Conservation (phyloP, 2,113 vertebrate genomes). For the Datnioides undecimradiatus region DNA sequence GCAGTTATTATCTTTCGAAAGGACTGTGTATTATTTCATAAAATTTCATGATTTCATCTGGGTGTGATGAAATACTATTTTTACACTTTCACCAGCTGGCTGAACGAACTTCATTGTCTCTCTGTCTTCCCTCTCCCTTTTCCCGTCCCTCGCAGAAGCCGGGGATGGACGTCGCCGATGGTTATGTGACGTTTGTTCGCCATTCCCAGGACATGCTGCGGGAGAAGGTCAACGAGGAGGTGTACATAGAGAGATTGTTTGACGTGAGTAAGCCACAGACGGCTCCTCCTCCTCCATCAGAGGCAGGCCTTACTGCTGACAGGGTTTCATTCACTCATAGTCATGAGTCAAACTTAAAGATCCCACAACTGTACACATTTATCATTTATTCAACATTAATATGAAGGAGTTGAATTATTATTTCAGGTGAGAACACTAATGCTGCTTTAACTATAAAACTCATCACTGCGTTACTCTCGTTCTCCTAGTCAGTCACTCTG, state of each 20-base stretch:
- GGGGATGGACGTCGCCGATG: constrained; percentile 97
- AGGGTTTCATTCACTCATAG: constrained; percentile 3
- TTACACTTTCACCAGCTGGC: not conserved
- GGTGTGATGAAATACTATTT: not conserved
- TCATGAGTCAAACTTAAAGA: not conserved
- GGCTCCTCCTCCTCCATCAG: not conserved
- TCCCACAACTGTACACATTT: not conserved
- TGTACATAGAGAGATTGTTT: constrained; percentile 99
- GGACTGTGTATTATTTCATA: not conserved
- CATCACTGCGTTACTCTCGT: not conserved
- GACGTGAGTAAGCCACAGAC: constrained; percentile 90
- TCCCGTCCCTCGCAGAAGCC: constrained; percentile 88
- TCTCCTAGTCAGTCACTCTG: not conserved
- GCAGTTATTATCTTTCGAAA: not conserved
- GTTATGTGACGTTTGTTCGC: constrained; percentile 98
- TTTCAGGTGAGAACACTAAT: not conserved
- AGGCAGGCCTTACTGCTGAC: not conserved
- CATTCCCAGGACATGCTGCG: constrained; percentile 99
- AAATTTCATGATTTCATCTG: not conserved
- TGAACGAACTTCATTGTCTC: not conserved
- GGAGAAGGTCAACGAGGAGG: constrained; percentile 99
- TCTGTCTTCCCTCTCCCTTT: not conserved
- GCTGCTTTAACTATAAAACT: not conserved
- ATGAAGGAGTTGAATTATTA: too few relatives aligned
- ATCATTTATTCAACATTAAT: not conserved